phyloP scores from a whole-genome alignment of 2,888 invertebrate species.

The Ochropleura plecta region DNA sequence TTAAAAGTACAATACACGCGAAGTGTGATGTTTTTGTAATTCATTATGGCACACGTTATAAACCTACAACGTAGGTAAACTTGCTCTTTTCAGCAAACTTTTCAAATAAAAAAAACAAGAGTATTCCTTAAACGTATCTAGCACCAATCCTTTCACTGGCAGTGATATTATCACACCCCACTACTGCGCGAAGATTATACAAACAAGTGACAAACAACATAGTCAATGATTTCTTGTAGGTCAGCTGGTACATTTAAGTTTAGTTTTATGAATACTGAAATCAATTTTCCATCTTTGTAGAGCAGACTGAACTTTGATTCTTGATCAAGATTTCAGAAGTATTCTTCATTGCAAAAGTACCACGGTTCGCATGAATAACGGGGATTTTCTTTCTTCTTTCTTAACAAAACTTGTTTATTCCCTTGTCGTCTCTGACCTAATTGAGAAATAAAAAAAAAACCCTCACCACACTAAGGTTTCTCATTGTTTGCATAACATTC shows the following conservation, averaged over 20 bases:
- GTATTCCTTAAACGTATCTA: conserved; percentile 55
- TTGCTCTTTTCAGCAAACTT: conserved; percentile 26
- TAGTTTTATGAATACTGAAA: not conserved
- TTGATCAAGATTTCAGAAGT: not conserved
- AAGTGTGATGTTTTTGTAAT: conserved; percentile 73
- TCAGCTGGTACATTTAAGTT: not conserved
- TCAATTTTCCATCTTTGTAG: not conserved
- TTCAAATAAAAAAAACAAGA: not conserved
- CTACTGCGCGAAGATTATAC: conserved; percentile 39
- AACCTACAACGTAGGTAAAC: conserved; percentile 39
- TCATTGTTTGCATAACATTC: conserved; percentile 40
- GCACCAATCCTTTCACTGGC: conserved; percentile 68
- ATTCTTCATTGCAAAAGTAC: not conserved
- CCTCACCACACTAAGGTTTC: conserved; percentile 38
- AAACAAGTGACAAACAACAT: conserved; percentile 36
- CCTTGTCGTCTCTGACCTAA: conserved; percentile 6
- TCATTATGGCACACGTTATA: conserved; percentile 67
- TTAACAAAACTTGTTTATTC: conserved; percentile 19
- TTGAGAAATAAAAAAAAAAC: conserved; percentile 28
- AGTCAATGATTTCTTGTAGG: conserved; percentile 4
- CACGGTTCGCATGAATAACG: not conserved
- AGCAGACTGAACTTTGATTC: not conserved
- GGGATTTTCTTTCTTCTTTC: conserved; percentile 11
- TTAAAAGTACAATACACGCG: conserved; percentile 60
- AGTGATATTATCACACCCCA: conserved; percentile 56